These are phyloP conservation scores for Ceratoteleas bidentatus DNA, from an alignment of 1,140 invertebrate genomes.

Conservation along the genomic window DNA sequence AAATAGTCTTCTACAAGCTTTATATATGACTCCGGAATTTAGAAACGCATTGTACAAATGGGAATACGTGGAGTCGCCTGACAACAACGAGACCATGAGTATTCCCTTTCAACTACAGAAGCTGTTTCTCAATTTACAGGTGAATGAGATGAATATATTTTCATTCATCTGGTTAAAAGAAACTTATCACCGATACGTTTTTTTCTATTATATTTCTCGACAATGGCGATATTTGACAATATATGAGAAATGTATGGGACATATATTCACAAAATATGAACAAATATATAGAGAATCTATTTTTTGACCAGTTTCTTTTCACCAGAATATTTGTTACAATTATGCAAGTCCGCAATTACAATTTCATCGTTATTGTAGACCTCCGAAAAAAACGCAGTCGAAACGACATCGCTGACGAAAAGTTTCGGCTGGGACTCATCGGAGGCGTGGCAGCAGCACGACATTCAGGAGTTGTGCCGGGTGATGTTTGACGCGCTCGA, in stretches of 20 bases:
- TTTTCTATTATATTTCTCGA: no score
- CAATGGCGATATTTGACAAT: no score
- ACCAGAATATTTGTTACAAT: no score
- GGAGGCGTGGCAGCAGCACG: constrained; percentile 96
- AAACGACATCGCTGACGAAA: constrained; percentile 93
- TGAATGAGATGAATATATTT: not conserved
- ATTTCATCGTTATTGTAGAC: constrained; percentile 83
- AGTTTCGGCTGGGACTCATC: constrained; percentile 96
- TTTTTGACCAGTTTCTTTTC: no score
- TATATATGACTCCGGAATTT: constrained; percentile 98
- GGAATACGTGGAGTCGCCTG: constrained; percentile 86
- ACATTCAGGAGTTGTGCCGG: constrained; percentile 94
- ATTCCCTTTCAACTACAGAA: constrained; percentile 95
- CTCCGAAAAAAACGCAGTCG: constrained; percentile 87
- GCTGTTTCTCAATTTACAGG: constrained; percentile 93
- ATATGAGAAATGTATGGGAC: no score
- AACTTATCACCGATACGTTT: no score
- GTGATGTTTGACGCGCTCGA: constrained; percentile 97
- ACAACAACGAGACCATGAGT: constrained; percentile 84
- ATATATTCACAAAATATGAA: no score
- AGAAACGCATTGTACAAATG: constrained; percentile 94
- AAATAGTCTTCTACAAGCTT: constrained; percentile 93
- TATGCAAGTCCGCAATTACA: no score
- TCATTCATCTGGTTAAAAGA: no score
- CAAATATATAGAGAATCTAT: no score